These are phyloP conservation scores for Cotesia chilonis DNA, from an alignment of 1,140 invertebrate genomes.

Conservation along the genomic window DNA sequence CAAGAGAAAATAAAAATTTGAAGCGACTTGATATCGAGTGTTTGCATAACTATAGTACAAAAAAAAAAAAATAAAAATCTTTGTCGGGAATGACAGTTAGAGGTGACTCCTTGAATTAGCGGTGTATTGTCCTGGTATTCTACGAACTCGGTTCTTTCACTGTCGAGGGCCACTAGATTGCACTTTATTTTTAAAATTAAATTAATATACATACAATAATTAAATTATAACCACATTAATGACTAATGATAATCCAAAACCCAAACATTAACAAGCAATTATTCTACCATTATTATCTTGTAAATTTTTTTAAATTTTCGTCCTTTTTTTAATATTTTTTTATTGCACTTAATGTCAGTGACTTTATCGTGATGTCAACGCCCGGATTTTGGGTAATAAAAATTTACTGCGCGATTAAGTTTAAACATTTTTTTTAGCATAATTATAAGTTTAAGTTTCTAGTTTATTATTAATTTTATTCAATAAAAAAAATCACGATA, in stretches of 20 bases:
- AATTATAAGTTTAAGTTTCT: no score
- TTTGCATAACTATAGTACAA: not conserved
- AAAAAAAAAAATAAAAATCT: not conserved
- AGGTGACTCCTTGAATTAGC: not conserved
- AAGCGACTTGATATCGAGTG: no score
- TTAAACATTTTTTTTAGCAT: no score
- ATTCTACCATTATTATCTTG: not conserved
- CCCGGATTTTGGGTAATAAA: no score
- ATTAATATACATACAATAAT: no score
- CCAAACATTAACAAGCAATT: constrained; percentile 35
- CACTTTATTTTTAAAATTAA: constrained; percentile 11
- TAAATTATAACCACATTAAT: constrained; percentile 25
- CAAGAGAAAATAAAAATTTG: no score
- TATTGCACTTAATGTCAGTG: not conserved
- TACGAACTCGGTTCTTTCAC: constrained; percentile 29
- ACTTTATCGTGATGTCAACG: no score
- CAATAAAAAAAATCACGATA: no score
- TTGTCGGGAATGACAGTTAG: not conserved
- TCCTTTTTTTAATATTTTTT: not conserved
- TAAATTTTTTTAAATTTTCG: not conserved
- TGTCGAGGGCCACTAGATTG: constrained; percentile 38
- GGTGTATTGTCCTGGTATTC: constrained; percentile 20
- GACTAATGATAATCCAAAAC: constrained; percentile 21
- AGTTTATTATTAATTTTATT: no score
- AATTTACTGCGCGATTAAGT: no score